A percentile compares a stretch with the other conserved stretches of the same genome.
Evolutionary conservation across 2,888 invertebrate species (phyloP).

Genomic region (Drosophila heteroneura): DNA sequence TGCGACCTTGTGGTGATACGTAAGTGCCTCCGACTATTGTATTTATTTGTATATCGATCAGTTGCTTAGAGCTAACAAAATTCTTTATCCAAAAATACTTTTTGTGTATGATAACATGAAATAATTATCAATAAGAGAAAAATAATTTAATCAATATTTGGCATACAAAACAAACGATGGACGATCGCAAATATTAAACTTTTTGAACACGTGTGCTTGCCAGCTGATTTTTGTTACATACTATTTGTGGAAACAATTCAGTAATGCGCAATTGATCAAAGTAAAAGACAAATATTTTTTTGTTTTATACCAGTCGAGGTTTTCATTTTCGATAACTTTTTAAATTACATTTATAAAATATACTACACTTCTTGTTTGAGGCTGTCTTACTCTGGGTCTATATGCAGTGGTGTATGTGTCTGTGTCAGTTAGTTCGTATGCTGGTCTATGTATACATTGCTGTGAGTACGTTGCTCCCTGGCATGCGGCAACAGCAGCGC

Average conservation of each 20-base stretch:
- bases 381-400: constrained; percentile 29
- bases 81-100: not conserved
- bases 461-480: constrained; percentile 23
- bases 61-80: not conserved
- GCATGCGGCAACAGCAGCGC: constrained; percentile 10
- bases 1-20: not conserved
- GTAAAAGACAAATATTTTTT: constrained; percentile 3
- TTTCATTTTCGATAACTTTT: constrained; percentile 55
- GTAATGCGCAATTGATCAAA: not conserved
- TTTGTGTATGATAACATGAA: not conserved
- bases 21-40: not conserved
- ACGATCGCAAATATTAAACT: not conserved
- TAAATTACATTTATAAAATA: constrained; percentile 67
- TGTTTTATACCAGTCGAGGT: constrained; percentile 40
- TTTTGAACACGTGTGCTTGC: not conserved
- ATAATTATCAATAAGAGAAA: not conserved
- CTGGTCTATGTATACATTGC: not conserved
- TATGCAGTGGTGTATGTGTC: constrained; percentile 11
- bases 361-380: constrained; percentile 43
- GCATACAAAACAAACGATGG: not conserved
- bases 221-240: constrained; percentile 1
- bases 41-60: not conserved
- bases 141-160: not conserved
- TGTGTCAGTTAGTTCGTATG: constrained; percentile 5
- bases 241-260: not conserved